A percentile compares a stretch with the other conserved stretches of the same genome.
Conservation (phyloP, 2,888 invertebrate species). For the Nomada fabriciana region DNA sequence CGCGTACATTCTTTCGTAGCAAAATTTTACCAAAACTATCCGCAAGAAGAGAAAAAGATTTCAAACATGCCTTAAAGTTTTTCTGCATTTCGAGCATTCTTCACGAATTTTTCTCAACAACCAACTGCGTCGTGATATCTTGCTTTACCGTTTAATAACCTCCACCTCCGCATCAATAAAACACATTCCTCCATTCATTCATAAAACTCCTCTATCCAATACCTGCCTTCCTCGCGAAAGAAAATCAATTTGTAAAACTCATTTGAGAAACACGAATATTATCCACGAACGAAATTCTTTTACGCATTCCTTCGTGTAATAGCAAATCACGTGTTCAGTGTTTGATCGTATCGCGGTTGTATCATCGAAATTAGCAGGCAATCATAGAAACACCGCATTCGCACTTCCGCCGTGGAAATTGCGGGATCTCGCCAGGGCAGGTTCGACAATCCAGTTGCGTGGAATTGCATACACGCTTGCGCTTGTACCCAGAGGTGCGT, state of each 20-base stretch:
- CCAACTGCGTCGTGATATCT: not conserved
- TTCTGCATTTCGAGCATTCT: too few species aligned
- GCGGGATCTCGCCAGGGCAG: constrained; percentile 30
- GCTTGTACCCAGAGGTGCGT: not conserved
- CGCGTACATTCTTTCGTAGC: too few species aligned
- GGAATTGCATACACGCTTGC: constrained; percentile 20
- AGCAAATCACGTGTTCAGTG: constrained; percentile 1
- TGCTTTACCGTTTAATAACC: not conserved
- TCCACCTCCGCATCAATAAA: not conserved
- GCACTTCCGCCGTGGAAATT: constrained; percentile 59
- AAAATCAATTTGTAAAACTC: not conserved
- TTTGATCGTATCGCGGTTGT: constrained; percentile 2
- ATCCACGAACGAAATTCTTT: constrained; percentile 4
- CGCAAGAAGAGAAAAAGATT: too few species aligned
- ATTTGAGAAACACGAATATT: not conserved
- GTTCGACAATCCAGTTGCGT: constrained; percentile 45
- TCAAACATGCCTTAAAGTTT: too few species aligned
- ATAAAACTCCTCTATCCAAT: constrained; percentile 4
- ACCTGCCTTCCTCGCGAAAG: not conserved
- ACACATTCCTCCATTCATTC: not conserved
- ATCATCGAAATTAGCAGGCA: constrained; percentile 31
- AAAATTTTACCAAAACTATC: too few species aligned
- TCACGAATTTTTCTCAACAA: too few species aligned
- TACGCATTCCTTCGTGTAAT: not conserved
- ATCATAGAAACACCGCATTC: constrained; percentile 32